Conservation (phyloP, 2,113 vertebrate species). For the Albula goreensis region DNA sequence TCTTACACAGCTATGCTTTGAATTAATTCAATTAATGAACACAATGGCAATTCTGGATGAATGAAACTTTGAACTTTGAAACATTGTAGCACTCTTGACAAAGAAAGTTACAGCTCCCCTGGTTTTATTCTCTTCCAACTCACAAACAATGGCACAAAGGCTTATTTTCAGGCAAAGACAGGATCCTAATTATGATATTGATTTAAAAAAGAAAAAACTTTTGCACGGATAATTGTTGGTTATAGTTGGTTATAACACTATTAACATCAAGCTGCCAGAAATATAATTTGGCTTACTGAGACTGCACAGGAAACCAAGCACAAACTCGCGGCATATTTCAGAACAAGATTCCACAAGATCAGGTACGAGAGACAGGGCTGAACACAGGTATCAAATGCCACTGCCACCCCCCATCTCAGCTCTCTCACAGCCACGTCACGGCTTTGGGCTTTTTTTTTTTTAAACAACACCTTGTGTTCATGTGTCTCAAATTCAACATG, state of each 20-base stretch:
- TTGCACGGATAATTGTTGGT: neutral
- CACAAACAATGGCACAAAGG: too few relatives aligned
- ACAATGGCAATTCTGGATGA: conserved; percentile 15
- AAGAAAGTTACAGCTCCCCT: neutral
- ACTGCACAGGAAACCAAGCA: neutral
- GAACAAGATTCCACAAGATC: neutral
- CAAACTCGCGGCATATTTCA: neutral
- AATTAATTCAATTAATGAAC: conserved; percentile 20
- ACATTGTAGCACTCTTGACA: neutral
- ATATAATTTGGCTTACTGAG: neutral
- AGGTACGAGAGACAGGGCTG: neutral
- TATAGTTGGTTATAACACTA: neutral
- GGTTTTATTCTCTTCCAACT: neutral
- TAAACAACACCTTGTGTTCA: too few relatives aligned
- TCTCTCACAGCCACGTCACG: too few relatives aligned
- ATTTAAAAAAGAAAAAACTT: too few relatives aligned
- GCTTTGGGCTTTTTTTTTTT: too few relatives aligned
- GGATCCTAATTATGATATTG: too few relatives aligned
- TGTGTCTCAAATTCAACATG: too few relatives aligned
- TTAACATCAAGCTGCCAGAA: neutral
- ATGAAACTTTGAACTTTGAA: conserved; percentile 7
- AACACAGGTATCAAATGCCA: too few relatives aligned
- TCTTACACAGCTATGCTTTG: neutral
- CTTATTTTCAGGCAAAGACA: too few relatives aligned
- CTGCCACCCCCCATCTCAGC: too few relatives aligned